These are phyloP conservation scores for Physeter macrocephalus DNA, from an alignment of 2,113 vertebrate genomes.

Conservation along the genomic window DNA sequence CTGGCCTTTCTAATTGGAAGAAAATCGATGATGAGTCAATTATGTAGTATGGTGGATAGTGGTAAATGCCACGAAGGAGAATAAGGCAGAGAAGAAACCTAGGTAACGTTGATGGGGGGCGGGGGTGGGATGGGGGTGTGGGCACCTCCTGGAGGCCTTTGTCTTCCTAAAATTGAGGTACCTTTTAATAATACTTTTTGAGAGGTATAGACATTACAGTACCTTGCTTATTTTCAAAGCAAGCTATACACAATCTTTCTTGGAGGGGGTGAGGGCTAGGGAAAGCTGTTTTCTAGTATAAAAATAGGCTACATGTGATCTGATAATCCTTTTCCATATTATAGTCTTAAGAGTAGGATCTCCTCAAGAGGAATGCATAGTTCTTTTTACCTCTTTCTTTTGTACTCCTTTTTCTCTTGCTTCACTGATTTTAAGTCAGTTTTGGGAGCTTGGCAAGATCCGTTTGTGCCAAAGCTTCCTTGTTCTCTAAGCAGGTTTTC, in stretches of 20 bases:
- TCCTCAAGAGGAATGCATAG: not conserved
- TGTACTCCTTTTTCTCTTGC: slow-evolving; percentile 5
- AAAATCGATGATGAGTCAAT: not conserved
- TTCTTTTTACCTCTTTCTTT: not conserved
- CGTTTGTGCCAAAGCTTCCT: slow-evolving; percentile 59
- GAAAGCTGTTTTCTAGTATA: not conserved
- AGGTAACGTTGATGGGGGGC: not conserved
- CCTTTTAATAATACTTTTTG: not conserved
- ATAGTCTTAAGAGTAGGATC: not conserved
- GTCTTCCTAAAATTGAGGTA: not conserved
- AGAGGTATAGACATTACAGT: not conserved
- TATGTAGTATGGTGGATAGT: not conserved
- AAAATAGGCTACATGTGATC: not conserved
- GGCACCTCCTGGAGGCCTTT: not conserved
- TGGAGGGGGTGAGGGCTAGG: accelerated
- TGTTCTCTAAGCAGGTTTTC: slow-evolving; percentile 62
- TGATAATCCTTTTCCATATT: not conserved
- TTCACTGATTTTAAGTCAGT: slow-evolving; percentile 33
- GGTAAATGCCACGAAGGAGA: not conserved
- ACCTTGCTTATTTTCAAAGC: not conserved
- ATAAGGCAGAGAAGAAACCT: not conserved
- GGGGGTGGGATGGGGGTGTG: too few relatives aligned
- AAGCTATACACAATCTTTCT: not conserved
- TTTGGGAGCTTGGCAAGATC: slow-evolving; percentile 47
- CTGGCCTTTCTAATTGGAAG: not conserved